Evolutionary conservation across 2,888 invertebrate genomes (phyloP).

Genomic region (Halocaridina rubra): DNA sequence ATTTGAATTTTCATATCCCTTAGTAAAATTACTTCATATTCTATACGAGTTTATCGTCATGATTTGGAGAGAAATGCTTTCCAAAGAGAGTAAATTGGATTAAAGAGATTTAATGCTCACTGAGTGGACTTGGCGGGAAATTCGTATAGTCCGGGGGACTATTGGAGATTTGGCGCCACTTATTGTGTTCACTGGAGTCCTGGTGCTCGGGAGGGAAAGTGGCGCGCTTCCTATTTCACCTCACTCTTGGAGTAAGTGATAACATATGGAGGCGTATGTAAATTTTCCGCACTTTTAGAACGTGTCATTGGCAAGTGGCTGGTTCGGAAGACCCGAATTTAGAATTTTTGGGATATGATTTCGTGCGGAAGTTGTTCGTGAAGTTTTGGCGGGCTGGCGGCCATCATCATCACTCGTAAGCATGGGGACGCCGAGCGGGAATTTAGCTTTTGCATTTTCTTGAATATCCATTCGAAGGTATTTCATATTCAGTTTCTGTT

Average conservation of each 20-base stretch:
- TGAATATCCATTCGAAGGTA: not conserved
- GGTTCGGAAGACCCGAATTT: not conserved
- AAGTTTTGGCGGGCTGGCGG: constrained; percentile 59
- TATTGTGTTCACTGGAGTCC: constrained; percentile 53
- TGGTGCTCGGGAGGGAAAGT: constrained; percentile 45
- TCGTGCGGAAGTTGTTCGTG: constrained; percentile 11
- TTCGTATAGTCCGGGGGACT: constrained; percentile 42
- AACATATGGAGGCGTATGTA: not conserved
- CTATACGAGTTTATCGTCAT: too few relatives aligned
- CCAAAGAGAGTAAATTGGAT: not conserved
- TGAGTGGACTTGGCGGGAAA: constrained; percentile 58
- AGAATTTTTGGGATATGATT: not conserved
- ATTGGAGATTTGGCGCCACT: constrained; percentile 57
- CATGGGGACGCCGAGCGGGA: constrained; percentile 52
- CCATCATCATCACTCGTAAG: constrained; percentile 48
- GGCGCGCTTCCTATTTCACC: constrained; percentile 46
- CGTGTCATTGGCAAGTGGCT: not conserved
- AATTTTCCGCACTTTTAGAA: not conserved
- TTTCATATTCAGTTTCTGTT: too few relatives aligned
- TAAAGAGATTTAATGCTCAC: constrained; percentile 23
- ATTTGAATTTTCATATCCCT: too few relatives aligned
- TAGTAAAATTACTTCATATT: too few relatives aligned
- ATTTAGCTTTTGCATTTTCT: not conserved
- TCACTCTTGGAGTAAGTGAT: constrained; percentile 47
- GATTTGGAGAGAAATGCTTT: not conserved